These are phyloP conservation scores for Piscicola geometra DNA, from an alignment of 2,888 invertebrate genomes.

Conservation along the genomic window DNA sequence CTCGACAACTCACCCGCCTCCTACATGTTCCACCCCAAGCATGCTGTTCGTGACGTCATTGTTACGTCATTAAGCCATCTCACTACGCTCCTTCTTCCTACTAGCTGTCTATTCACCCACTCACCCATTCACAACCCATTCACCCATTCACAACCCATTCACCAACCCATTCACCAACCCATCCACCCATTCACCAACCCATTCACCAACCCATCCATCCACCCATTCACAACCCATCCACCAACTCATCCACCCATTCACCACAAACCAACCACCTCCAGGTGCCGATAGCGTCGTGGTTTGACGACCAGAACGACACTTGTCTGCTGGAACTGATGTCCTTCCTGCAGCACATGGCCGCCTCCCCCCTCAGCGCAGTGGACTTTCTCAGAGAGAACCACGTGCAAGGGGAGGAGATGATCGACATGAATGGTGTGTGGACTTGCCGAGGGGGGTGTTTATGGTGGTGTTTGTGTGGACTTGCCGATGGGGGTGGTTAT, in stretches of 20 bases:
- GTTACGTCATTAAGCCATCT: background rate
- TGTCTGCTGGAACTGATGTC: slow-evolving; percentile 95
- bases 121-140: background rate
- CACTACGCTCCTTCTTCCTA: background rate
- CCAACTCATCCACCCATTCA: background rate
- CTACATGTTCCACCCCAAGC: slow-evolving; percentile 99
- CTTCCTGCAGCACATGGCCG: slow-evolving; percentile 92
- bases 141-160: background rate
- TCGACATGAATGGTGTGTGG: background rate
- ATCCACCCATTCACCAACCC: background rate
- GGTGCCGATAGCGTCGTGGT: slow-evolving; percentile 98
- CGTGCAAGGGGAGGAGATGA: slow-evolving; percentile 30
- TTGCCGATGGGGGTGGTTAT: background rate
- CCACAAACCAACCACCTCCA: slow-evolving; percentile 48
- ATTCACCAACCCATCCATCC: background rate
- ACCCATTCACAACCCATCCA: background rate
- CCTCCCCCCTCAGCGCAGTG: slow-evolving; percentile 82
- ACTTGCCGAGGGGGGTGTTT: background rate
- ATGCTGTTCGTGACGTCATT: slow-evolving; percentile 74
- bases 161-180: background rate
- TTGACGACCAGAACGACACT: slow-evolving; percentile 95
- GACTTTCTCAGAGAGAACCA: slow-evolving; percentile 48
- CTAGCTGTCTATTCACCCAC: background rate
- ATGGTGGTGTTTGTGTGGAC: too few relatives aligned
- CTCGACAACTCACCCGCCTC: slow-evolving; percentile 99